These are phyloP conservation scores for Mellivora capensis DNA, from an alignment of 2,113 vertebrate species.

Conservation along the genomic window DNA sequence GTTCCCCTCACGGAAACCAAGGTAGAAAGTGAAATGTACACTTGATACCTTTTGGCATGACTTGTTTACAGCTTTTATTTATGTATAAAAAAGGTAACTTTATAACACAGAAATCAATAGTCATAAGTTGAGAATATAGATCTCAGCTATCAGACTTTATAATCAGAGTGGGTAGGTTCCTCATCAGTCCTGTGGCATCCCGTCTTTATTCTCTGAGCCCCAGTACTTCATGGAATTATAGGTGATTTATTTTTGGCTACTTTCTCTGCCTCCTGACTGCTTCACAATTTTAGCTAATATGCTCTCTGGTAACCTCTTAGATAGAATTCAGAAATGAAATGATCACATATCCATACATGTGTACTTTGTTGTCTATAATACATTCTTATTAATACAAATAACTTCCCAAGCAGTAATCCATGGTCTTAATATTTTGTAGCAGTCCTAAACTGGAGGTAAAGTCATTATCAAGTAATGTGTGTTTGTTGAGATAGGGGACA, in stretches of 20 bases:
- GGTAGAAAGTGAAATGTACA: neutral
- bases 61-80: neutral
- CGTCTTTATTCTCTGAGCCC: neutral
- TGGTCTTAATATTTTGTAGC: neutral
- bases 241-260: neutral
- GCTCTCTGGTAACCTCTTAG: neutral
- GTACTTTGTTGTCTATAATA: neutral
- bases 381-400: neutral
- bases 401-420: neutral
- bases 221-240: neutral
- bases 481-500: neutral
- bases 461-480: neutral
- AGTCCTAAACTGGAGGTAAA: neutral
- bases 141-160: neutral
- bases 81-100: neutral
- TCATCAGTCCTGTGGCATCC: neutral
- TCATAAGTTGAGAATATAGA: neutral
- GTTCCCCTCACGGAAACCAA: neutral
- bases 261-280: neutral
- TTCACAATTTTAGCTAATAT: neutral
- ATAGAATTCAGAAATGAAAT: conserved; percentile 7
- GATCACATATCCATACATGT: neutral
- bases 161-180: neutral
- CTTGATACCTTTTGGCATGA: neutral
- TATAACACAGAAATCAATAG: neutral